Evolutionary conservation across 2,888 invertebrate species (phyloP).

Genomic region (Hetaerina titia): DNA sequence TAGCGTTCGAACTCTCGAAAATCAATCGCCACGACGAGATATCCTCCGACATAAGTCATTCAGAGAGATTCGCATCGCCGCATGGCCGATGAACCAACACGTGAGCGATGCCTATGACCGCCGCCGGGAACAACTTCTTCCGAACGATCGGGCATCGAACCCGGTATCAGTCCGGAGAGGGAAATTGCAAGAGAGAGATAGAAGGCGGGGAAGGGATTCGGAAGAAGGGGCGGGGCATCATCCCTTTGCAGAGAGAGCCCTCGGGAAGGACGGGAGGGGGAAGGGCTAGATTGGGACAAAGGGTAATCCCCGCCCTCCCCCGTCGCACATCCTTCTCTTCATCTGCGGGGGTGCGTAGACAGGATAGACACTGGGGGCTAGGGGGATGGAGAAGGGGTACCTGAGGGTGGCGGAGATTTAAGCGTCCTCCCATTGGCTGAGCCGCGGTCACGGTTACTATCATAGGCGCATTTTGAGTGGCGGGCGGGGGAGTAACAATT

Average conservation of each 20-base stretch:
- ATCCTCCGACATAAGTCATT: too few species aligned
- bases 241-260: slow-evolving; percentile 1
- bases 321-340: not conserved
- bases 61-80: too few species aligned
- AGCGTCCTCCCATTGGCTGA: slow-evolving; percentile 5
- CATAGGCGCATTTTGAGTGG: slow-evolving; percentile 4
- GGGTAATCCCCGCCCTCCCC: not conserved
- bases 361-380: not conserved
- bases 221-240: slow-evolving; percentile 37
- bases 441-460: not conserved
- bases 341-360: slow-evolving; percentile 47
- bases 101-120: too few species aligned
- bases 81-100: too few species aligned
- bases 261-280: not conserved
- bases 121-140: too few species aligned
- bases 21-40: too few species aligned
- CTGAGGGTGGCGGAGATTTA: slow-evolving; percentile 2
- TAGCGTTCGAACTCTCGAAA: too few species aligned
- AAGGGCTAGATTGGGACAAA: not conserved
- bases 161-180: not conserved
- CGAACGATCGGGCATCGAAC: too few species aligned
- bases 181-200: not conserved
- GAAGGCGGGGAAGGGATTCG: not conserved
- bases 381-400: not conserved
- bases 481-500: not conserved